Evolutionary conservation across 2,888 invertebrate species (phyloP), one percentile per base, ranked within the genome.

Genomic region (Stramonita haemastoma): DNA sequence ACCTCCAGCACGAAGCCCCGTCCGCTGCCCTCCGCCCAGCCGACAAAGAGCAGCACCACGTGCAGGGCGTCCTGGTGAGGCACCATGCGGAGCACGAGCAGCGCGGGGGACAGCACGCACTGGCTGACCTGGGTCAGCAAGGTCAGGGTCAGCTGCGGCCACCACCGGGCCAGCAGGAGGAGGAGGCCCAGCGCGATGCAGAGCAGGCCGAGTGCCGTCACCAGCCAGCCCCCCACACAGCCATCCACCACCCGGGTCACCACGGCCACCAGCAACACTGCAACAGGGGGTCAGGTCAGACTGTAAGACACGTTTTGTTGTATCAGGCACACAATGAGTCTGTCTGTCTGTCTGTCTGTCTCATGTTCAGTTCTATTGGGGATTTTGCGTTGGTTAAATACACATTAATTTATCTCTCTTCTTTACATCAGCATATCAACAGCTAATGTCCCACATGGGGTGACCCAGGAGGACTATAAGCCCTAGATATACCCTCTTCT

Each of bases 81-180:
- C 32, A 29, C 32, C 26, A 86, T 17, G 66, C 34, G 22, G 29
- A 86, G 22, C 13, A 29, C 32, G 15, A 22, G 29, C 11, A 26
- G 22, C 32, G 66, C 6, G 29, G 70, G 66, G 5, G 86, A 34
- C 56, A 22, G 56, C 29, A 86, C 17, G 66, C 60, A 8, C 60
- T 70, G 86, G 19, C 22, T 66, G 32, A 70, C 0, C 0, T 13
- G 11, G 5, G 66, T 56, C 66, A 86, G 22, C 2, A 86, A 1
- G 22, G 86, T 32, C 32, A 86, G 86, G 66, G 66, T 86, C 66
- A 86, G 32, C 15, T 32, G 86, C 15, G 86, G 86, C 17, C 32
- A 86, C 70, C 32, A 1, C 32, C 60, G 13, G 29, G 56, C 0
- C 86, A 86, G 19, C 86, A 86, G 34, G 66, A 66, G 34, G 29